phyloP scores from a whole-genome alignment of 92 coral and sea anemone species.

The Heteractis magnifica region DNA sequence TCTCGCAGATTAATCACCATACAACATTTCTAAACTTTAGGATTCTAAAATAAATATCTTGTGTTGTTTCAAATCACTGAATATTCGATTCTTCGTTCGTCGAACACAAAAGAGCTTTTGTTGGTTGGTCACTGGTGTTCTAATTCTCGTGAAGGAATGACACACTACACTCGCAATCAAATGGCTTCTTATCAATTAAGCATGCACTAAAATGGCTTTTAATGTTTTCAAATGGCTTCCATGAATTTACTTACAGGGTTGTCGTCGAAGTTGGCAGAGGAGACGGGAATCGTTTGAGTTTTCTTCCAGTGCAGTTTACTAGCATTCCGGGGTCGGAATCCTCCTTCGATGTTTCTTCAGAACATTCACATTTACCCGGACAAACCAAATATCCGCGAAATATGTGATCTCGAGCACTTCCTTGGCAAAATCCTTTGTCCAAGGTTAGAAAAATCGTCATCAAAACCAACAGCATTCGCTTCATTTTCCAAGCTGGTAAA shows the following conservation, averaged over 20 bases:
- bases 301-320: conserved; percentile 60
- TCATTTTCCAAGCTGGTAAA: conserved; percentile 8
- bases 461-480: neutral
- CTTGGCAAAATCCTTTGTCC: neutral
- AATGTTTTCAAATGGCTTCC: neutral
- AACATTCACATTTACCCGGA: conserved; percentile 49
- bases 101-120: neutral
- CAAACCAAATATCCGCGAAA: conserved; percentile 9
- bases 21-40: neutral
- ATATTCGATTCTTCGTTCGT: neutral
- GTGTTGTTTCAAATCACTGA: neutral
- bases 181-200: conserved; percentile 18
- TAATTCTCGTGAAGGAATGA: neutral
- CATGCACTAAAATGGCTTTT: neutral
- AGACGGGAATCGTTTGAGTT: conserved; percentile 52
- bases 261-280: conserved; percentile 54
- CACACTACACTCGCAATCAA: neutral
- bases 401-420: neutral
- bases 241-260: conserved; percentile 56
- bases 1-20: neutral
- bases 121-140: neutral
- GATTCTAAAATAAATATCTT: neutral
- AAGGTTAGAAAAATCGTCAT: neutral
- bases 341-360: conserved; percentile 26
- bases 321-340: conserved; percentile 40